These are phyloP conservation scores for Zoanthus sociatus DNA, from an alignment of 92 coral and sea anemone genomes.

Conservation along the genomic window DNA sequence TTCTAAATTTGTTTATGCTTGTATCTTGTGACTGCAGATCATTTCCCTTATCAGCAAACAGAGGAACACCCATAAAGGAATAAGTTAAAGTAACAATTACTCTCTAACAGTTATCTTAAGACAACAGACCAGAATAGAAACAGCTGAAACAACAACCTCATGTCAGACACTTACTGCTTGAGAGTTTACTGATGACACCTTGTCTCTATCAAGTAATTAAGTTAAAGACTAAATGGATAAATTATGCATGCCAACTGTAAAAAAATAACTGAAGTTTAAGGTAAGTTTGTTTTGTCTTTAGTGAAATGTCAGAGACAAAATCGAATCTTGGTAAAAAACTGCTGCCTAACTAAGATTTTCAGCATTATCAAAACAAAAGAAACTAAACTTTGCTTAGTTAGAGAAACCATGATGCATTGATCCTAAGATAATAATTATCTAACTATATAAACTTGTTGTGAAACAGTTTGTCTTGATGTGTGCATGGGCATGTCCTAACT, in stretches of 20 bases:
- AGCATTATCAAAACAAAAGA: background rate
- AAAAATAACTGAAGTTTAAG: too few species aligned
- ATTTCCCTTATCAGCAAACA: background rate
- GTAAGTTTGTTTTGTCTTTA: background rate
- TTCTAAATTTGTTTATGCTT: background rate
- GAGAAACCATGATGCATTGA: background rate
- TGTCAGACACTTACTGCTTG: background rate
- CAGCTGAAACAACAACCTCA: constrained; percentile 18
- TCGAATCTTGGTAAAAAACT: background rate
- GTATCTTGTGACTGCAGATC: background rate
- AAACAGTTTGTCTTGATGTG: background rate
- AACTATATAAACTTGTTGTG: background rate
- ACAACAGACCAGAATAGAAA: constrained; percentile 10
- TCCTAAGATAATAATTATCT: background rate
- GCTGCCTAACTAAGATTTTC: background rate
- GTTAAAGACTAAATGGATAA: background rate
- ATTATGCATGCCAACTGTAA: too few species aligned
- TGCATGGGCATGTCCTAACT: background rate
- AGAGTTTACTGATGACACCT: background rate
- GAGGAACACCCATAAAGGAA: constrained; percentile 17
- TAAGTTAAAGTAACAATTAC: background rate
- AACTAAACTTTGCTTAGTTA: background rate
- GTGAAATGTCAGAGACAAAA: background rate
- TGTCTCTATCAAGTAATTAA: background rate
- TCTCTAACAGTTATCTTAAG: constrained; percentile 9